These are phyloP conservation scores for Mimumesa dahlbomi DNA, from an alignment of 2,888 invertebrate genomes.

Conservation along the genomic window DNA sequence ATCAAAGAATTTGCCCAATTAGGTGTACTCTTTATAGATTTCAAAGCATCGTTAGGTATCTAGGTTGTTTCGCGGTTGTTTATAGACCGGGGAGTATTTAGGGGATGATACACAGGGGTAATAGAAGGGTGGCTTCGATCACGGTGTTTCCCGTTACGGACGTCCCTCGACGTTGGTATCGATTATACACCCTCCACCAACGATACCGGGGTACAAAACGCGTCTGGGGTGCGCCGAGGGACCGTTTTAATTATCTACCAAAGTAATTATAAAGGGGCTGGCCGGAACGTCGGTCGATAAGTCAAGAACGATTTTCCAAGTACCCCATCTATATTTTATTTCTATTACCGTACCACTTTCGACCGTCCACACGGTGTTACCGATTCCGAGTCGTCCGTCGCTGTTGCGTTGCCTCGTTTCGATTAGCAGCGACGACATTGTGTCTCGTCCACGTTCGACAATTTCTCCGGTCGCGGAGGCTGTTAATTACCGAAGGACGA, in stretches of 20 bases:
- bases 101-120: slow-evolving; percentile 48
- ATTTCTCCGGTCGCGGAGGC: background rate
- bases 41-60: slow-evolving; percentile 41
- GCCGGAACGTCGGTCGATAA: slow-evolving; percentile 51
- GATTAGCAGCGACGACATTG: too few species aligned
- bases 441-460: too few species aligned
- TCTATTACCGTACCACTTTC: background rate
- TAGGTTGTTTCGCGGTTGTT: slow-evolving; percentile 52
- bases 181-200: slow-evolving; percentile 73
- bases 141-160: slow-evolving; percentile 70
- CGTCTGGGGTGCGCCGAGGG: slow-evolving; percentile 60
- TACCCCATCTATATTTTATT: background rate
- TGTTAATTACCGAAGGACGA: slow-evolving; percentile 28
- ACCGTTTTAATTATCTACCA: slow-evolving; percentile 71
- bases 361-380: background rate
- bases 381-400: too few species aligned
- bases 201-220: slow-evolving; percentile 43
- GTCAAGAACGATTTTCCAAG: slow-evolving; percentile 48
- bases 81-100: slow-evolving; percentile 51
- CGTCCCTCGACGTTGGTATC: slow-evolving; percentile 74
- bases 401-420: too few species aligned
- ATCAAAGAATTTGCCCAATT: slow-evolving; percentile 7
- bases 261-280: slow-evolving; percentile 67
- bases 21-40: background rate
- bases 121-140: slow-evolving; percentile 51